phyloP scores from a whole-genome alignment of 1,140 invertebrate genomes.

The Bombus waltoni region DNA sequence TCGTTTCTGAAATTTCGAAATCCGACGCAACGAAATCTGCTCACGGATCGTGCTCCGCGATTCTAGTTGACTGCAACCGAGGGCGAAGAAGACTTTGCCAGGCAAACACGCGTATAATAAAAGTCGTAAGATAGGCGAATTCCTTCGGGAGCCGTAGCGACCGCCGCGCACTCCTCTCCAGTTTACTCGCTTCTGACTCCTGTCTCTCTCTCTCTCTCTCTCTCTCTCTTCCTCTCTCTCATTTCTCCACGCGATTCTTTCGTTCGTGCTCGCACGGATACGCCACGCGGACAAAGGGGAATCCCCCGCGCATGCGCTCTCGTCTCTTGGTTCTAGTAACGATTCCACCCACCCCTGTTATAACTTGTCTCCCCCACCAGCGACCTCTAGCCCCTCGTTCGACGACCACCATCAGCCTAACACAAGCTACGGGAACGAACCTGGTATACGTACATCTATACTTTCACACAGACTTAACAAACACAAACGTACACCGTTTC shows the following conservation, averaged over 20 bases:
- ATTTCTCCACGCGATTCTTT: not conserved
- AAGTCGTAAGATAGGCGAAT: conserved; percentile 76
- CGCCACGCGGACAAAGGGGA: conserved; percentile 74
- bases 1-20: not conserved
- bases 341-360: conserved; percentile 75
- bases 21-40: conserved; percentile 39
- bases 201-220: not conserved
- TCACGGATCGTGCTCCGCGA: not conserved
- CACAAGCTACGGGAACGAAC: conserved; percentile 44
- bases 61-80: conserved; percentile 25
- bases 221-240: not conserved
- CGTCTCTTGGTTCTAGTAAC: conserved; percentile 76
- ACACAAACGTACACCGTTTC: not conserved
- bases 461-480: not conserved
- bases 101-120: conserved; percentile 73
- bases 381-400: conserved; percentile 26
- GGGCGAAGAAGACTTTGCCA: conserved; percentile 42
- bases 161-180: conserved; percentile 1
- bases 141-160: conserved; percentile 67
- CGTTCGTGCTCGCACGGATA: conserved; percentile 39
- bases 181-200: not conserved
- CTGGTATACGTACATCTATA: not conserved
- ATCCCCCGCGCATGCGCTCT: conserved; percentile 77
- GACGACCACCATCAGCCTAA: conserved; percentile 38
- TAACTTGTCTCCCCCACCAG: conserved; percentile 71